Percentiles rank a stretch among this genome's conserved stretches.
These are phyloP conservation scores for Agrilus planipennis DNA, from an alignment of 1,140 invertebrate species.

Conservation along the genomic window DNA sequence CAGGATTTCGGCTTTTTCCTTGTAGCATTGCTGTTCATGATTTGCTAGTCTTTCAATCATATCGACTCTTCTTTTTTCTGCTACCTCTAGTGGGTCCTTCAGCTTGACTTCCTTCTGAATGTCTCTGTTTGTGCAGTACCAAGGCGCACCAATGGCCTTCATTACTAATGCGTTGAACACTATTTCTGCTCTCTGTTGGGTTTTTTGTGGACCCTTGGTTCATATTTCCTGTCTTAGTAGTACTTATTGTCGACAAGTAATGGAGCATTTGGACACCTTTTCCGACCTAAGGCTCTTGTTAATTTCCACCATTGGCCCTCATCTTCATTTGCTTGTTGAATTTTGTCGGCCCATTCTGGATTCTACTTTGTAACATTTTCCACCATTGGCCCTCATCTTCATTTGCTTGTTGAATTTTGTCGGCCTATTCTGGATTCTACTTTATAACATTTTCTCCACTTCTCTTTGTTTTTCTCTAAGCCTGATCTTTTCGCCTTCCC, in stretches of 20 bases:
- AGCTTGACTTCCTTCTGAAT: neutral
- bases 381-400: too few species aligned
- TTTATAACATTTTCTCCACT: neutral
- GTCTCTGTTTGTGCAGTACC: neutral
- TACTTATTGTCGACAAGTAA: neutral
- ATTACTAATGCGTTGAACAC: neutral
- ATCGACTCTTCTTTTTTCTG: neutral
- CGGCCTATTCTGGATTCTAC: neutral
- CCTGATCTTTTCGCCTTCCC: neutral
- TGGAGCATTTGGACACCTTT: neutral
- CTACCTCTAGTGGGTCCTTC: neutral
- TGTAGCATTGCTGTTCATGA: too few species aligned
- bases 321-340: neutral
- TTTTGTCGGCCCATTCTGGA: neutral
- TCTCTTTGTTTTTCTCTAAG: neutral
- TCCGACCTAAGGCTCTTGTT: neutral
- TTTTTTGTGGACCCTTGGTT: neutral
- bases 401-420: too few species aligned
- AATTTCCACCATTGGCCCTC: neutral
- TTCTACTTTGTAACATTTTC: too few species aligned
- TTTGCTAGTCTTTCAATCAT: neutral
- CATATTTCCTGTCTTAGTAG: neutral
- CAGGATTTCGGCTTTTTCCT: too few species aligned
- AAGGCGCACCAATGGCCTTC: neutral
- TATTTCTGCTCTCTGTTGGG: neutral